phyloP scores from a whole-genome alignment of 2,888 invertebrate species.

The Plutella xylostella region DNA sequence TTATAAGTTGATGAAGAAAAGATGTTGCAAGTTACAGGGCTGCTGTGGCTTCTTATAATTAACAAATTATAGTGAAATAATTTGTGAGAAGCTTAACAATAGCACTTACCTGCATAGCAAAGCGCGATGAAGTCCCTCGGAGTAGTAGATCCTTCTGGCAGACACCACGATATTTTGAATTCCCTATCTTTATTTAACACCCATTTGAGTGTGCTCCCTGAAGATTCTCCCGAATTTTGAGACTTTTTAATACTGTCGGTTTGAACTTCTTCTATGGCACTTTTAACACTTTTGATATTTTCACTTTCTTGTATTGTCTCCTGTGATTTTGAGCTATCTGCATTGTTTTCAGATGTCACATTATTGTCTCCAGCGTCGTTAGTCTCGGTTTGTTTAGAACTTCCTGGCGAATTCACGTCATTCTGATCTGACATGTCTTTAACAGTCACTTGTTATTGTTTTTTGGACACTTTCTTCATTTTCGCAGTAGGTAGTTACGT shows the following conservation, averaged over 20 bases:
- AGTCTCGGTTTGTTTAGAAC: background rate
- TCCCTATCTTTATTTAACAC: slow-evolving; percentile 46
- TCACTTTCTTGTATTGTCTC: background rate
- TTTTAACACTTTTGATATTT: background rate
- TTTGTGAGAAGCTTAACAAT: background rate
- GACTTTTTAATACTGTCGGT: no score
- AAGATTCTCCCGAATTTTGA: background rate
- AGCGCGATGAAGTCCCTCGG: slow-evolving; percentile 65
- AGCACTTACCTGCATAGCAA: slow-evolving; percentile 63
- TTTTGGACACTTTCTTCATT: no score
- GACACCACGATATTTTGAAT: slow-evolving; percentile 55
- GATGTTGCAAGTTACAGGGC: background rate
- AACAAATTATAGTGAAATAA: no score
- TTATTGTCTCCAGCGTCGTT: slow-evolving; percentile 29
- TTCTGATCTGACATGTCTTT: slow-evolving; percentile 57
- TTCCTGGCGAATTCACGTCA: slow-evolving; percentile 19
- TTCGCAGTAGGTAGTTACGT: background rate
- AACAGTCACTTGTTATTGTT: background rate
- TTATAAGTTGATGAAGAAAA: background rate
- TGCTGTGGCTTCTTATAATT: no score
- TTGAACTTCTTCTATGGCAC: slow-evolving; percentile 12
- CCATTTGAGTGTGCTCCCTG: slow-evolving; percentile 34
- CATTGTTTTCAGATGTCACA: slow-evolving; percentile 22
- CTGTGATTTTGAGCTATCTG: slow-evolving; percentile 11
- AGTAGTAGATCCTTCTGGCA: slow-evolving; percentile 45